phyloP scores from a whole-genome alignment of 2,888 invertebrate genomes.

The Eupithecia insigniata region DNA sequence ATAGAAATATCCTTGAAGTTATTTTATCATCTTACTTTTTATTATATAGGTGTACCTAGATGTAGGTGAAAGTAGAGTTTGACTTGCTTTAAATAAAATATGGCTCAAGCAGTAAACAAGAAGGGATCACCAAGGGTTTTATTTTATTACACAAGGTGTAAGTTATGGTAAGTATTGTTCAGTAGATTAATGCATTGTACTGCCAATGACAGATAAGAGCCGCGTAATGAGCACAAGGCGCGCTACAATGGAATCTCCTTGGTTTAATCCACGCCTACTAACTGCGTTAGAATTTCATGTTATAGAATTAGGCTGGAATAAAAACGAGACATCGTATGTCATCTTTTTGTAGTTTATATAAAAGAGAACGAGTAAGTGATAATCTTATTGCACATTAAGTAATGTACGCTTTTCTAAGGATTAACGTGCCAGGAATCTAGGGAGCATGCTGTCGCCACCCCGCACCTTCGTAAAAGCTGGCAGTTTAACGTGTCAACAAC shows the following conservation, averaged over 20 bases:
- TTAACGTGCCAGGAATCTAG: not conserved
- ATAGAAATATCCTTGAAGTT: constrained; percentile 11
- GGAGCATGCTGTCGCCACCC: not conserved
- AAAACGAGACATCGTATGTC: not conserved
- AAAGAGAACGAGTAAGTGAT: not conserved
- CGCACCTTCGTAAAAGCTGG: not conserved
- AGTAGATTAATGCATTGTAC: constrained; percentile 63
- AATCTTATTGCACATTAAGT: not conserved
- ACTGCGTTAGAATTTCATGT: constrained; percentile 42
- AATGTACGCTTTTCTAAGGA: not conserved
- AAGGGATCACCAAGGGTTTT: constrained; percentile 47
- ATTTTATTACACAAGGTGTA: constrained; percentile 57
- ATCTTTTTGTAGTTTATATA: too few species aligned
- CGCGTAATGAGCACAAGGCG: constrained; percentile 67
- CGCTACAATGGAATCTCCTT: constrained; percentile 66
- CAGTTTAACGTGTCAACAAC: not conserved
- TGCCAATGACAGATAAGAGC: constrained; percentile 81
- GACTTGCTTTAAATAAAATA: not conserved
- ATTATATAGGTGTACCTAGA: not conserved
- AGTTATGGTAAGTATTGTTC: constrained; percentile 70
- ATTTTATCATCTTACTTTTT: not conserved
- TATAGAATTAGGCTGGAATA: constrained; percentile 29
- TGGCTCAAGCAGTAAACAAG: constrained; percentile 10
- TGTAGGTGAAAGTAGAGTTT: not conserved
- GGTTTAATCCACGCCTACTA: constrained; percentile 51